Percentiles rank a stretch among this genome's conserved stretches.
phyloP scores from a whole-genome alignment of 2,797 vertebrate species.

The Hoplostethus mediterraneus region DNA sequence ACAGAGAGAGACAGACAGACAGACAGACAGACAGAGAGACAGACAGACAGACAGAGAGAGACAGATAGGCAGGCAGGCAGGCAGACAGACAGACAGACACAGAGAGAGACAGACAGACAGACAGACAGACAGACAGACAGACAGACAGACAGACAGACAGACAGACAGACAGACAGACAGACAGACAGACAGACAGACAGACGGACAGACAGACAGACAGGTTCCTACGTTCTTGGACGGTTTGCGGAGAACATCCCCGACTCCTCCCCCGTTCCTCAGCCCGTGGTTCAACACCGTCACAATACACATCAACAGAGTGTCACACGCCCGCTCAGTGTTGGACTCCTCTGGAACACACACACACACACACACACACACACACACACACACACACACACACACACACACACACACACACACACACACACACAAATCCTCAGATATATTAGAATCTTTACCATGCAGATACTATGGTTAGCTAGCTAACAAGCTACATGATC shows the following conservation, averaged over 20 bases:
- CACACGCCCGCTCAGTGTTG: conserved; percentile 61
- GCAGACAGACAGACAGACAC: too few species aligned
- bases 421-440: too few species aligned
- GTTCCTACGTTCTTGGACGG: conserved; percentile 71
- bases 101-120: too few species aligned
- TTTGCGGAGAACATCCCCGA: conserved; percentile 84
- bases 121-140: too few species aligned
- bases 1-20: too few species aligned
- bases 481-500: too few species aligned
- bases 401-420: neutral
- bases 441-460: too few species aligned
- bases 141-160: too few species aligned
- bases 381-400: neutral
- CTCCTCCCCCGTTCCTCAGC: conserved; percentile 86
- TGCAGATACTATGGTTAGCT: too few species aligned
- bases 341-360: conserved; percentile 83
- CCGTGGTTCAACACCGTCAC: conserved; percentile 85
- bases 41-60: conserved; percentile 27
- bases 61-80: neutral
- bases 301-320: conserved; percentile 83
- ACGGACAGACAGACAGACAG: neutral
- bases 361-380: conserved; percentile 26
- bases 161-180: too few species aligned
- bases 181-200: conserved; percentile 28
- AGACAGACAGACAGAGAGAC: neutral